Base-by-base conservation (phyloP, 2,113 vertebrate genomes). In the Grus americana region DNA sequence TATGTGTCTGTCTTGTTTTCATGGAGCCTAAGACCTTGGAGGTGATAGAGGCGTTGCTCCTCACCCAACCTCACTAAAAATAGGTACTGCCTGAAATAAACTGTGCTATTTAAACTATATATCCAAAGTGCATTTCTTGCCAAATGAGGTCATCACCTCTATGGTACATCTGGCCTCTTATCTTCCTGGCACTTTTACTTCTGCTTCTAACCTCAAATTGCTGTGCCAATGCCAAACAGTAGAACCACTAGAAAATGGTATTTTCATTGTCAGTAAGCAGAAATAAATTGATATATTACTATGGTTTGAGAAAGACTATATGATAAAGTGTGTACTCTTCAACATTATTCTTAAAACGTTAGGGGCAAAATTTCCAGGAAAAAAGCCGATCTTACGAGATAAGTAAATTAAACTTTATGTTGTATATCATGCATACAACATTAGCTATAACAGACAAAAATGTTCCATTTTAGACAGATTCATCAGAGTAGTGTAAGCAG, bases 161-260 rank as follows among this genome's bases (percentile, higher is more conserved):
- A 1, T 91, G 92, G 62, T 82, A 79, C 94, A 93, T 87, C 92
- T 94, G 95, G 92, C 83, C 92, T 93, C 92, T 96, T 95, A 82
- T 95, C 91, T 79, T 90, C 65, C 75, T 90, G 92, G 93, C 92
- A 71, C 71, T 94, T 94, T 80, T 83, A 92, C 65, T 91, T 93
- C 74, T 75, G 85, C 65, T 93, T 94, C 73, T 93, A 79, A 92
- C 79, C 91, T 93, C 91, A 80, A 73, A 91, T 76, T 79, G 15
- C 66, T 92, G 52, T 93, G 58, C 58, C 78, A 73, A 30, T 79
- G 67, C 85, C 84, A 96, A 92, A 75, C 55, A 88, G 55, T 52
- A 88, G 75, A 90, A n/a, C 29, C 81, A 81, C 83, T 94, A 93
- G 80, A 75, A 97, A 96, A 90, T 40, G 38, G 5, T 65, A 50